Base-by-base conservation (phyloP, 2,113 vertebrate genomes). In the Neodontobutis hainanensis region DNA sequence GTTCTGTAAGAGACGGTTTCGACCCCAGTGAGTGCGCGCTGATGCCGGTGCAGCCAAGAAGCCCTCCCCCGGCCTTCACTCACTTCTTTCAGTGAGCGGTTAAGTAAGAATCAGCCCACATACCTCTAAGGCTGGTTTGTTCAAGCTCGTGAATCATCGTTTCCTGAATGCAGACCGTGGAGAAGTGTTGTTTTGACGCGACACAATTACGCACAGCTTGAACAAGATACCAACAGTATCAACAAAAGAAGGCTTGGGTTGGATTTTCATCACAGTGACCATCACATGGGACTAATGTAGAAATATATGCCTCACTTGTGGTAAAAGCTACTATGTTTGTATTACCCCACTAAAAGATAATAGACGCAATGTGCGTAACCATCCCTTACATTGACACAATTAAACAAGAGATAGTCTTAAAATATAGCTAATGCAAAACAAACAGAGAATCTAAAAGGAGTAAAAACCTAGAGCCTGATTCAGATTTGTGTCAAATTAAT, bases 71-170 rank as follows among this genome's bases (percentile, higher is more conserved):
- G 48, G 4, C 65, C 73, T 40, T 43, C 45, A 6, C 51, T 50
- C 36, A 63, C 72, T 70, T 55, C 61, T 15, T 35, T 42, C 66
- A 12, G 36, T 6, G 52, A 56, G 38, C 61, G 35, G 32, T 14
- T 4, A 32, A 32, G 32, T 32, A 53, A 11, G 51, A 35, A 36
- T 58, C 61, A 27, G 51, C 61, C 64, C 57, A 32, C 73, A 77
- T 86, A 65, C 84, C 80, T 85, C 68, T 65, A 50, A 55, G 49
- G 65, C 67, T 65, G 84, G 85, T 88, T 89, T 88, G 82, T 67
- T 76, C 50, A 83, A 73, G 74, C 74, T 77, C 50, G 67, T 78
- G 68, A 84, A 81, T 78, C 52, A 77, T 42, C 75, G 82, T 78
- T 72, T 55, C 65, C 68, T 16, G 36, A 6, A 6, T 40, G 8